phyloP scores from a whole-genome alignment of 1,140 invertebrate species.

The Aradophagus sp. region DNA sequence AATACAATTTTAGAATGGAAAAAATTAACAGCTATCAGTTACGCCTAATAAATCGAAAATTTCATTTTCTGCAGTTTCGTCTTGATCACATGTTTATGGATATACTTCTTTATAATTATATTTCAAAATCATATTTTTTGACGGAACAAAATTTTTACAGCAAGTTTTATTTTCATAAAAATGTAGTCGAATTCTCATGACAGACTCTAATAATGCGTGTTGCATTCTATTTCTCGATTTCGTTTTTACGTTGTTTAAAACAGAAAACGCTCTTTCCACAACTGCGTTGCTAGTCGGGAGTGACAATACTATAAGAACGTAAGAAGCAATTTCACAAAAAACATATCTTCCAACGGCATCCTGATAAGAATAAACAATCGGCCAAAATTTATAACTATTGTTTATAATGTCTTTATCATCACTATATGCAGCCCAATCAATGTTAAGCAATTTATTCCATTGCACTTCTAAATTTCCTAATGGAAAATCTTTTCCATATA shows the following conservation, averaged over 20 bases:
- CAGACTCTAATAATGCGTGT: conserved; percentile 3
- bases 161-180: too few relatives aligned
- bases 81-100: background rate
- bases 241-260: conserved; percentile 32
- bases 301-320: conserved; percentile 18
- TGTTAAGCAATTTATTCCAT: too few relatives aligned
- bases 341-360: conserved; percentile 14
- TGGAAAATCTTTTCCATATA: too few relatives aligned
- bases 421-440: too few relatives aligned
- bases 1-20: too few relatives aligned
- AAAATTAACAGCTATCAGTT: too few relatives aligned
- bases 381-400: conserved; percentile 13
- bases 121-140: background rate
- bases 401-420: too few relatives aligned
- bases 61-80: background rate
- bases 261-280: conserved; percentile 33
- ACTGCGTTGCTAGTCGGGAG: conserved; percentile 36
- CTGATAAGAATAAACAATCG: conserved; percentile 17
- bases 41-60: too few relatives aligned
- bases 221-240: conserved; percentile 27
- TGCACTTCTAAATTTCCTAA: too few relatives aligned
- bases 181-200: background rate
- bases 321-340: conserved; percentile 19
- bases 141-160: background rate
- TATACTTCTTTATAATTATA: background rate